Percentiles rank a stretch among this genome's conserved stretches.
These are phyloP conservation scores for Quiscalus mexicanus DNA, from an alignment of 2,113 vertebrate genomes.

Conservation along the genomic window DNA sequence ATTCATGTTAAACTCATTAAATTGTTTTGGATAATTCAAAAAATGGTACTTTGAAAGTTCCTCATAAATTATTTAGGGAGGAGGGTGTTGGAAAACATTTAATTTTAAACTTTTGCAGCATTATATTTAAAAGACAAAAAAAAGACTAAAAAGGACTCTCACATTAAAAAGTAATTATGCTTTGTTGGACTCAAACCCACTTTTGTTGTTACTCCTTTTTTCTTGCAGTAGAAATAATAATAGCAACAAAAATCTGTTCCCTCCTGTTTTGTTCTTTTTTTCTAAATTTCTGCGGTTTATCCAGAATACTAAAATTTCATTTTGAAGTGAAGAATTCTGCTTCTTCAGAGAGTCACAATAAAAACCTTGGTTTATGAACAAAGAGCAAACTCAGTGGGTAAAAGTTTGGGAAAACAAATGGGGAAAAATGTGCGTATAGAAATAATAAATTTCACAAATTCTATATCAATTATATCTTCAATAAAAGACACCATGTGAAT, in stretches of 20 bases:
- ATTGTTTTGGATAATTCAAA: slow-evolving; percentile 37
- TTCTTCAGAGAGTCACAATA: background rate
- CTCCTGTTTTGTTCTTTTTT: background rate
- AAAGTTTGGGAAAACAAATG: background rate
- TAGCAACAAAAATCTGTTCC: background rate
- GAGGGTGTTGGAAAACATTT: background rate
- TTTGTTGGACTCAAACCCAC: background rate
- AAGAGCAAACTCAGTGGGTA: background rate
- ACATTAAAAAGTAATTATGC: slow-evolving; percentile 14
- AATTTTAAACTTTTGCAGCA: background rate
- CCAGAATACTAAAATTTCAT: background rate
- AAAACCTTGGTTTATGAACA: background rate
- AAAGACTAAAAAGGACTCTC: background rate
- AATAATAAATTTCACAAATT: background rate
- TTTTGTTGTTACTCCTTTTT: background rate
- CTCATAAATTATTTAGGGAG: slow-evolving; percentile 2
- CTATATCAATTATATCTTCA: background rate
- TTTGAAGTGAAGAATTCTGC: background rate
- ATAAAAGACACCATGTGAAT: background rate
- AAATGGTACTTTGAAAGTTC: background rate
- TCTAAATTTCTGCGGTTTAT: background rate
- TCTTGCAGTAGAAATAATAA: background rate
- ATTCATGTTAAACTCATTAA: slow-evolving; percentile 66
- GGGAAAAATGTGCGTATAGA: rapidly evolving
- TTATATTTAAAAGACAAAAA: background rate